Evolutionary conservation across 2,888 invertebrate species (phyloP).

Genomic region (Cheilosia grossa): DNA sequence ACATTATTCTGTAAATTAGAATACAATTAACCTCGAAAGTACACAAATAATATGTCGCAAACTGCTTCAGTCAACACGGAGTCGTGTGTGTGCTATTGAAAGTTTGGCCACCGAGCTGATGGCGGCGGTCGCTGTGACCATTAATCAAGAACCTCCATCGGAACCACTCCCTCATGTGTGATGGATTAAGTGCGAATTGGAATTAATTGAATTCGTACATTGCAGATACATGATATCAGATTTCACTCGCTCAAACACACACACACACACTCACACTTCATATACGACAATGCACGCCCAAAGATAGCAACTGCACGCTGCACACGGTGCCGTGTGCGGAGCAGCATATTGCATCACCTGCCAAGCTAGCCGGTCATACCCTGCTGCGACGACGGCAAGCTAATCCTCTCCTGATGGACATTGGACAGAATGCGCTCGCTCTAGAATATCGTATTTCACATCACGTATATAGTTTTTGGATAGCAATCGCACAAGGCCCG

Average conservation of each 20-base stretch:
- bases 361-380: constrained; percentile 42
- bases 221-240: constrained; percentile 73
- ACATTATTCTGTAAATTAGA: constrained; percentile 67
- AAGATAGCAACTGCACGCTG: constrained; percentile 13
- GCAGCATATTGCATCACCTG: constrained; percentile 69
- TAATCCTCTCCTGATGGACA: constrained; percentile 64
- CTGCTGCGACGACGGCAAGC: constrained; percentile 57
- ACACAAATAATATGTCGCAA: constrained; percentile 54
- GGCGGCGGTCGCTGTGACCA: constrained; percentile 54
- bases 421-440: constrained; percentile 68
- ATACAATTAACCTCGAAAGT: constrained; percentile 71
- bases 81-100: constrained; percentile 13
- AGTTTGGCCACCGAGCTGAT: constrained; percentile 29
- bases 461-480: constrained; percentile 61
- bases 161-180: constrained; percentile 73
- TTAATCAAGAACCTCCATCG: constrained; percentile 71
- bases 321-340: constrained; percentile 9
- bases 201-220: constrained; percentile 75
- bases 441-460: constrained; percentile 73
- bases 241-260: constrained; percentile 54
- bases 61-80: constrained; percentile 51
- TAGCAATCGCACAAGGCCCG: constrained; percentile 35
- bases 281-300: constrained; percentile 40
- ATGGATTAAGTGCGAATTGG: constrained; percentile 75
- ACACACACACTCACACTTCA: constrained; percentile 11